A percentile compares a stretch with the other conserved stretches of the same genome.
Evolutionary conservation across 2,113 vertebrate genomes (phyloP).

Genomic region (Haliaeetus leucogaster): DNA sequence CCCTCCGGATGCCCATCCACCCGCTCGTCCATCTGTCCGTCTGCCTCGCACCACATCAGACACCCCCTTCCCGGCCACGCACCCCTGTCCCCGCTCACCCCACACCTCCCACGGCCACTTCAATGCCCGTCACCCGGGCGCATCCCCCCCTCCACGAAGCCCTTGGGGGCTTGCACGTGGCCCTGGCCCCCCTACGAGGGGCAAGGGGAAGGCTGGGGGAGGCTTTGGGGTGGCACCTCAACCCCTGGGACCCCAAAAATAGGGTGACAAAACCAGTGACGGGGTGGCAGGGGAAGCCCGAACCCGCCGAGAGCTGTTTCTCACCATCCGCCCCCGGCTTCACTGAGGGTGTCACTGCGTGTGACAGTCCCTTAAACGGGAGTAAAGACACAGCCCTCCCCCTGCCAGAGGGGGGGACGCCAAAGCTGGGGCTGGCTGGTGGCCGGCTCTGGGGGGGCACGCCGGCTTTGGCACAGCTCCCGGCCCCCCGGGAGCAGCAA

Average conservation of each 20-base stretch:
- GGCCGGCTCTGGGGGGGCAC: background rate
- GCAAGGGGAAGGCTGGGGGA: background rate
- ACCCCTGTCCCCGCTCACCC: background rate
- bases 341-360: background rate
- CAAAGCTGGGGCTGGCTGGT: background rate
- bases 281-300: background rate
- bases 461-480: background rate
- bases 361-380: background rate
- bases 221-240: background rate
- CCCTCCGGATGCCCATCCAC: background rate
- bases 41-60: background rate
- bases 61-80: background rate
- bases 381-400: background rate
- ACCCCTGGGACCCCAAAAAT: background rate
- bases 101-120: background rate
- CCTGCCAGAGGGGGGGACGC: background rate
- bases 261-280: background rate
- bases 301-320: background rate
- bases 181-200: rapidly evolving
- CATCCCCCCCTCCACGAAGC: background rate
- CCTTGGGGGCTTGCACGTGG: background rate
- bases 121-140: background rate
- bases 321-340: background rate
- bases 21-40: slow-evolving; percentile 1
- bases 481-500: background rate